Evolutionary conservation across 2,888 invertebrate species (phyloP), one percentile per base, ranked within the genome.

Genomic region (Antheraea yamamai): DNA sequence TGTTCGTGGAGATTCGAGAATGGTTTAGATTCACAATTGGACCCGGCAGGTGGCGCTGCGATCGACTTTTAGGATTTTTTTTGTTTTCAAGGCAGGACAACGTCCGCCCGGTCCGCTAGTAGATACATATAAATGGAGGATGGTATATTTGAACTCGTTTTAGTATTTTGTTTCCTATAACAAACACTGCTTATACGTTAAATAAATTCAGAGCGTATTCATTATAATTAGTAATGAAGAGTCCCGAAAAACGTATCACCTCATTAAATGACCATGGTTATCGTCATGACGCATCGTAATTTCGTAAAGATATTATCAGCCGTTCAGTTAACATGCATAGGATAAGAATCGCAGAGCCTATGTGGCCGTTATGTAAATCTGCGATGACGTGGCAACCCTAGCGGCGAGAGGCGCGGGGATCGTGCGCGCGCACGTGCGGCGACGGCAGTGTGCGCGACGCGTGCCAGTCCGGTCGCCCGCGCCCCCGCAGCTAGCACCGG

Each of bases 401-500:
- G 78, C 79, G 84, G 83, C 87, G 92, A 6, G 55, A 74, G 78
- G 77, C 77, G 82, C 78, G 82, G 76, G 79, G 78, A 75, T 77
- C 83, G 84, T 81, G 84, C 84, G 85, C 83, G 86, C 85, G 84
- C 87, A 87, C 85, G 85, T 77, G 82, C 79, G 79, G 79, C 80
- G 79, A 81, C 77, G 81, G 74, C 78, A 79, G 81, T 78, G 81
- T 78, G 81, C 79, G 82, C 83, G 86, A 85, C 87, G 87, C 88
- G 88, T 83, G 89, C 84, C 92, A 92, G 93, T 92, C 89, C 88
- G 85, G 91, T 89, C 89, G 91, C 91, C 92, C 92, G 91, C 93
- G 89, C 92, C 92, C 92, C 91, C 93, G 89, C 93, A 92, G 91
- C 91, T 89, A 90, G 89, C 89, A 82, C 89, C 91, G 92, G 92